These are phyloP conservation scores for Acleris emargana DNA, from an alignment of 2,888 invertebrate genomes.

Conservation along the genomic window DNA sequence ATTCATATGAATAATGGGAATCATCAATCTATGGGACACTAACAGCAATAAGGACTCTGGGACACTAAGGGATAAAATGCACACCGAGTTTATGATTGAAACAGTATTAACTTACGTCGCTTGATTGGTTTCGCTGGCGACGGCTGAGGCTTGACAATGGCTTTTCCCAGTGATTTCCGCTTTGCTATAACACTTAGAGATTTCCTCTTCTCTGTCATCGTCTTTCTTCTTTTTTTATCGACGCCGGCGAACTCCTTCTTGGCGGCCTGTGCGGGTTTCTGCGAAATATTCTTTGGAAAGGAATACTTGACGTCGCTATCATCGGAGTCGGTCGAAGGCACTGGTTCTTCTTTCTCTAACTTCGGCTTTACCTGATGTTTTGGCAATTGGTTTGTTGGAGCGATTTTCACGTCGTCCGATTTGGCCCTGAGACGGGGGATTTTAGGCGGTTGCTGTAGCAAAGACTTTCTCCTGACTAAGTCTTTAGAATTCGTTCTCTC, in stretches of 20 bases:
- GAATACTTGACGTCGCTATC: constrained; percentile 78
- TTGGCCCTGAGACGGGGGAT: constrained; percentile 67
- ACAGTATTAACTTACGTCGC: constrained; percentile 63
- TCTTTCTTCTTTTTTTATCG: constrained; percentile 52
- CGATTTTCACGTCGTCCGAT: constrained; percentile 50
- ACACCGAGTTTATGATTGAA: not conserved
- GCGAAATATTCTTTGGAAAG: constrained; percentile 57
- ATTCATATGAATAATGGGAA: no score
- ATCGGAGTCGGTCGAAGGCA: constrained; percentile 68
- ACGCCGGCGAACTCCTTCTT: constrained; percentile 12
- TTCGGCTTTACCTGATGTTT: constrained; percentile 40
- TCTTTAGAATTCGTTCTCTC: constrained; percentile 73
- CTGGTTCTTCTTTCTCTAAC: constrained; percentile 47
- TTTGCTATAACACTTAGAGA: constrained; percentile 66
- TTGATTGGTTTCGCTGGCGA: constrained; percentile 58
- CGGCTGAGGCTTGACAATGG: constrained; percentile 47
- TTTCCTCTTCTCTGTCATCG: constrained; percentile 60
- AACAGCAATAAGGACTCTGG: no score
- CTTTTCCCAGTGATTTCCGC: constrained; percentile 66
- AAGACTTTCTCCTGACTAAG: constrained; percentile 65
- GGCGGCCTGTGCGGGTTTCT: constrained; percentile 12
- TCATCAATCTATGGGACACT: no score
- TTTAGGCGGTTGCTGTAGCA: constrained; percentile 72
- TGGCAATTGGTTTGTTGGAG: constrained; percentile 39
- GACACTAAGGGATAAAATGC: no score